A percentile compares a stretch with the other conserved stretches of the same genome.
These are phyloP conservation scores for Epinephelus cyanopodus DNA, from an alignment of 2,113 vertebrate genomes.

Conservation along the genomic window DNA sequence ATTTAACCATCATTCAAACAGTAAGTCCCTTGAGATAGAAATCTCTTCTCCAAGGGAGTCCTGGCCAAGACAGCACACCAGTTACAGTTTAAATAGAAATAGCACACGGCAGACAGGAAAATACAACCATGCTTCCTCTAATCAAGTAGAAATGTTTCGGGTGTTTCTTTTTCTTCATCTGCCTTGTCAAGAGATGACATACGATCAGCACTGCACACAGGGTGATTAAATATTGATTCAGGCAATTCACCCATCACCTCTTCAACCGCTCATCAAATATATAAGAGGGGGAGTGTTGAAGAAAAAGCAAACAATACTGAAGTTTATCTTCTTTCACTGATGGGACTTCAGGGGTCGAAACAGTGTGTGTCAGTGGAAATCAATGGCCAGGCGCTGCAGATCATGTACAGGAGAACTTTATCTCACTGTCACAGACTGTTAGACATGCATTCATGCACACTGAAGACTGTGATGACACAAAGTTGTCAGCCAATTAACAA, in stretches of 20 bases:
- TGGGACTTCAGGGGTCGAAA: conserved; percentile 32
- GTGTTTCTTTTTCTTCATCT: neutral
- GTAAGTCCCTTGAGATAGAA: no score
- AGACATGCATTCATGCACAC: neutral
- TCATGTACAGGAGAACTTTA: conserved; percentile 24
- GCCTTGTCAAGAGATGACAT: neutral
- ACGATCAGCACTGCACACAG: conserved; percentile 4
- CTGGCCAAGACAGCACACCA: no score
- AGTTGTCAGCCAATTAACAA: no score
- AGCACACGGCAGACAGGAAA: no score
- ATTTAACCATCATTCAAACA: no score
- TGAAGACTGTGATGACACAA: neutral
- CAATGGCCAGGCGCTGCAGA: conserved; percentile 19
- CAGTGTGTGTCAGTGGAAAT: conserved; percentile 23
- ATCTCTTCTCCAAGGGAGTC: no score
- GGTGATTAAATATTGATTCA: conserved; percentile 73
- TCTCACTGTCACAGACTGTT: conserved; percentile 25
- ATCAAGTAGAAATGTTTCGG: neutral
- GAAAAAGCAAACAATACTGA: neutral
- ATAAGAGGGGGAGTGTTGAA: neutral
- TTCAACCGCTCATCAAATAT: conserved; percentile 53
- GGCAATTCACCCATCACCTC: conserved; percentile 31
- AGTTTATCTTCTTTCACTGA: conserved; percentile 37
- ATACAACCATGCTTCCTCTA: neutral
- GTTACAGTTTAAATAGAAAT: no score